Evolutionary conservation across 2,113 vertebrate species (phyloP), one percentile per base, ranked within the genome.

Genomic region (Pyxicephalus adspersus): DNA sequence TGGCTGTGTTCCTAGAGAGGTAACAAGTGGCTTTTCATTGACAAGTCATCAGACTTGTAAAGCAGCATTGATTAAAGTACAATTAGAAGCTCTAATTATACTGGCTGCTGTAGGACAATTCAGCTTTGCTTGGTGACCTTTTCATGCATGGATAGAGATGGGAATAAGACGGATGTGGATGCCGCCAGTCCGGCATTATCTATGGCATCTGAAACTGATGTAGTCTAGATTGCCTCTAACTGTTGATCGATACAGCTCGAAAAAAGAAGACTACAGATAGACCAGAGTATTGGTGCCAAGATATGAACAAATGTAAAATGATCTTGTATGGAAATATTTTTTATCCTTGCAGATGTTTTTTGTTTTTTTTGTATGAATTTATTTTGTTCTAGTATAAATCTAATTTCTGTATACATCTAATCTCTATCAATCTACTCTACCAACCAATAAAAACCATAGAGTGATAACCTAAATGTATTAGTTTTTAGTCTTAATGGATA

Each of bases 11-110:
- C 54, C 64, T 45, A 28, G 31, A 60, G 52, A 60, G 31, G 58
- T 70, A 60, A 80, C 54, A 23, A 34, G 26, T 66, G 76, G 19
- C 76, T 23, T 70, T 28, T 60, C 34, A 70, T 80, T 51, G 65
- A 60, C 54, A 58, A 22, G 8, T 22, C 16, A 58, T 58, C 29
- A 20, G 25, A 61, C 29, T n/a, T 38, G 64, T 57, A 61, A 50
- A 60, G 29, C 15, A 50, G n/a, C 38, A 77, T 77, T 65, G 54
- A 79, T 79, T 67, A 17, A n/a, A 26, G 57, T 38, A 22, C 63
- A 57, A 25, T 67, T 70, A 68, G 31, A 58, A 50, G 54, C 55
- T 20, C 8, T 51, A 60, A 70, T 70, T 80, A 70, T 70, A 18
- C 26, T 23, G 45, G 4, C 19, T 29, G 4, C 20, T 66, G 38